Base-by-base conservation (phyloP, 2,888 invertebrate species). In the Chouioia cunea region DNA sequence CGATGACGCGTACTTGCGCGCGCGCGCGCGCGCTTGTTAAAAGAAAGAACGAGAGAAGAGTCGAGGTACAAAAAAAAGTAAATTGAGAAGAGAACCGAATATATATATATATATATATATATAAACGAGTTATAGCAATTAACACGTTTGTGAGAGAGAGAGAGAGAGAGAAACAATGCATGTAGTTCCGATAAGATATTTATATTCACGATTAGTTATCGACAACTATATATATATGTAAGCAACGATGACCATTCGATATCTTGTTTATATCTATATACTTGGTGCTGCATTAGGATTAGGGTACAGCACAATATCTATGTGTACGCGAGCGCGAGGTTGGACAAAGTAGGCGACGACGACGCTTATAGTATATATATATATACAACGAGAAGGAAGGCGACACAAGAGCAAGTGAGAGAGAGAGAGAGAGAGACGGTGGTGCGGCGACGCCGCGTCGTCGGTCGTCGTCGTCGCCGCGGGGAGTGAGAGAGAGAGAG, bases 1-100 rank as follows among this genome's bases (percentile, higher is more conserved):
- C 83, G 82, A 82, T 83, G 83, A 81, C 82, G 36, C 36, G 6
- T n/a, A n/a, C n/a, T n/a, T n/a, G n/a, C n/a, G n/a, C 36, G 36
- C 23, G 57, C 63, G 27, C 64, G 47, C 43, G 68, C 65, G 59
- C 56, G 65, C 58, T 54, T 59, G 69, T 65, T 69, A 36, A 65
- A 65, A n/a, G 48, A 54, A 18, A 36, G 44, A 60, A 59, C 44
- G 36, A 36, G 36, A 3, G 1, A 12, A 6, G 36, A 36, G 36
- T 36, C 36, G 36, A 10, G 36, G 6, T 10, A 6, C 4, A 6
- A 36, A 6, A 10, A 6, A 10, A 36, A 36, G 6, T 1, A 3
- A 36, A 10, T 27, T 27, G 27, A 27, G 6, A 6, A 6, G 27
- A 6, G 27, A 27, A 6, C n/a, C n/a, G n/a, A n/a, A n/a, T n/a